A percentile compares a stretch with the other conserved stretches of the same genome.
phyloP scores from a whole-genome alignment of 2,113 vertebrate genomes.

The Hemiprocne comata region DNA sequence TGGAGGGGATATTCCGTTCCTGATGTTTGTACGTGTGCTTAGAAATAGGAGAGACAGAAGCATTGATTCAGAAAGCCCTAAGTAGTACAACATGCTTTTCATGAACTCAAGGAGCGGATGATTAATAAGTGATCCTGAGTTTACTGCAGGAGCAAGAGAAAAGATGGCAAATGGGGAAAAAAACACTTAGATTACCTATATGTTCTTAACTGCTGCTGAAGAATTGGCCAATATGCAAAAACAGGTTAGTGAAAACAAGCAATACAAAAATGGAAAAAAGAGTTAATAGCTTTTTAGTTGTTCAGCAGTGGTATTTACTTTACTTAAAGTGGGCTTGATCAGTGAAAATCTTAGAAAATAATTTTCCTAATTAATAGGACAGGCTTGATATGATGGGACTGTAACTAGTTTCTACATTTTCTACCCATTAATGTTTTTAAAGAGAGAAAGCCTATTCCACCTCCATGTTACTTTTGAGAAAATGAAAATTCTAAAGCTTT shows the following conservation, averaged over 20 bases:
- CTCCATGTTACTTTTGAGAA: not conserved
- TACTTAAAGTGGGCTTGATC: not conserved
- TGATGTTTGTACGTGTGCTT: not conserved
- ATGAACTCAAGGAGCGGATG: not conserved
- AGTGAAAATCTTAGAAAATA: not conserved
- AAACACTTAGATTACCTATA: accelerated
- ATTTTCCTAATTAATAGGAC: not conserved
- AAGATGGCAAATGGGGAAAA: not conserved
- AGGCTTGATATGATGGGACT: not conserved
- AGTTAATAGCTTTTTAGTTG: not conserved
- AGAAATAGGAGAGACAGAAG: not conserved
- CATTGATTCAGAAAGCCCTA: not conserved
- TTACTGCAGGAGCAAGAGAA: not conserved
- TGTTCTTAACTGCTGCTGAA: not conserved
- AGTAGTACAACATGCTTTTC: not conserved
- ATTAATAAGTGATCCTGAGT: not conserved
- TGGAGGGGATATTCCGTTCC: not conserved
- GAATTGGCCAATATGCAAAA: not conserved
- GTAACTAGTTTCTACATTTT: not conserved
- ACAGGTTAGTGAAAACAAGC: not conserved
- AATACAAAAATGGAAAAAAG: not conserved
- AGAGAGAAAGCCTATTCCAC: not conserved
- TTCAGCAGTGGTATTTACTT: not conserved
- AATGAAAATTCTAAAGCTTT: not conserved
- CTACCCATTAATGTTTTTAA: not conserved